Percentiles rank a stretch among this genome's conserved stretches.
Conservation (phyloP, 2,888 invertebrate genomes). For the Aromia moschata region DNA sequence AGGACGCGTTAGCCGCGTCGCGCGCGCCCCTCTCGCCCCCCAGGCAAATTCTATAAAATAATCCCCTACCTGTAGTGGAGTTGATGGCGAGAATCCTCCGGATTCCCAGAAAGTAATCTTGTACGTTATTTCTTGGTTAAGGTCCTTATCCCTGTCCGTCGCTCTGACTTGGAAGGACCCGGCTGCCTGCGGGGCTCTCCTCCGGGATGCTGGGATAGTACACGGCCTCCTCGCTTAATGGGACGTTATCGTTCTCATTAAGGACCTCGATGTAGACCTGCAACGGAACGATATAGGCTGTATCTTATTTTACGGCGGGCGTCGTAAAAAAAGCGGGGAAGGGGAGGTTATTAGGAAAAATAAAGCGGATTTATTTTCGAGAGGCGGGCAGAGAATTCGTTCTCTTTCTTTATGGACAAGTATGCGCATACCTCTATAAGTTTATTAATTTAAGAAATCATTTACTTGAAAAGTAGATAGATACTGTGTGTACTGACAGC, state of each 20-base stretch:
- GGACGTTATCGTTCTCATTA: constrained; percentile 96
- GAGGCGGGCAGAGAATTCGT: background rate
- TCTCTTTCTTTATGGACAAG: background rate
- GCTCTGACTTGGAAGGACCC: constrained; percentile 81
- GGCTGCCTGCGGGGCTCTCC: constrained; percentile 78
- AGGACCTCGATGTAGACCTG: constrained; percentile 84
- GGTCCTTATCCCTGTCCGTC: constrained; percentile 80
- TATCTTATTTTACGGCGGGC: background rate
- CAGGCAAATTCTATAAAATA: constrained; percentile 19
- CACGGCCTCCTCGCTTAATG: constrained; percentile 85
- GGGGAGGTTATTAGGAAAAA: constrained; percentile 2
- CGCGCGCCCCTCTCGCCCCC: constrained; percentile 1
- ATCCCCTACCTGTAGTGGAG: constrained; percentile 76
- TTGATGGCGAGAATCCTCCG: constrained; percentile 89
- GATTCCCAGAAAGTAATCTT: constrained; percentile 91
- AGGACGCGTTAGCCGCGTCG: background rate
- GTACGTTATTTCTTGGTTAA: constrained; percentile 75
- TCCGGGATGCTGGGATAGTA: constrained; percentile 85
- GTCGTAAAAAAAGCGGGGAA: constrained; percentile 2
- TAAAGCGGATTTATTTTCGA: background rate
- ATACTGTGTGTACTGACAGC: too few relatives aligned
- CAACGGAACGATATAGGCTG: constrained; percentile 36
- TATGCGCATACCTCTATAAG: too few relatives aligned
- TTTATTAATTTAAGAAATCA: too few relatives aligned
- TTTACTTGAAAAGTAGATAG: too few relatives aligned